phyloP scores from a whole-genome alignment of 2,888 invertebrate genomes.

The Eristalinus aeneus region DNA sequence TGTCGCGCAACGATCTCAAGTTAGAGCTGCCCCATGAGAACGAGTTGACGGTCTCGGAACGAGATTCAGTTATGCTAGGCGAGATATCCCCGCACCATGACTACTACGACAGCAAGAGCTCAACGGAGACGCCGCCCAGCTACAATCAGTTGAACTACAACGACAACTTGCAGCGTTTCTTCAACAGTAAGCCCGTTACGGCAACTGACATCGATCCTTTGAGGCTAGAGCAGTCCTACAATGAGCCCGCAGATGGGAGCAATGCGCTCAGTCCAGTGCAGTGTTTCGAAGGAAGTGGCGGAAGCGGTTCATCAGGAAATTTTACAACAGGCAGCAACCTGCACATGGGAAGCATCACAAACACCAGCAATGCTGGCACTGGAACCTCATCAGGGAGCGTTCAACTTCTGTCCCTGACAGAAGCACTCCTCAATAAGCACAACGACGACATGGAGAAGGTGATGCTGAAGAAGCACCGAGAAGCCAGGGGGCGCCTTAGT shows the following conservation, averaged over 20 bases:
- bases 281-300: conserved; percentile 82
- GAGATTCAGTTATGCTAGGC: conserved; percentile 90
- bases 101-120: conserved; percentile 89
- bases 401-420: conserved; percentile 83
- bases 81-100: conserved; percentile 93
- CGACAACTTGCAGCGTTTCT: conserved; percentile 88
- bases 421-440: conserved; percentile 86
- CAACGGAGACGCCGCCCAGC: conserved; percentile 89
- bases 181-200: conserved; percentile 85
- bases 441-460: conserved; percentile 91
- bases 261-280: conserved; percentile 77
- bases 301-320: conserved; percentile 84
- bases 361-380: conserved; percentile 81
- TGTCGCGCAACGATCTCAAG: conserved; percentile 83
- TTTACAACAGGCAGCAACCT: conserved; percentile 83
- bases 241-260: conserved; percentile 76
- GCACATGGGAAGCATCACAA: conserved; percentile 82
- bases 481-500: conserved; percentile 82
- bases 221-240: conserved; percentile 80
- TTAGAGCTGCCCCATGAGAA: conserved; percentile 84
- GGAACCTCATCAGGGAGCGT: conserved; percentile 80
- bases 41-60: conserved; percentile 83
- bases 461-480: conserved; percentile 87
- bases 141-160: conserved; percentile 93
- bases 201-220: conserved; percentile 82